Evolutionary conservation across 2,113 vertebrate species (phyloP), one percentile per base, ranked within the genome.

Genomic region (Platichthys stellatus): DNA sequence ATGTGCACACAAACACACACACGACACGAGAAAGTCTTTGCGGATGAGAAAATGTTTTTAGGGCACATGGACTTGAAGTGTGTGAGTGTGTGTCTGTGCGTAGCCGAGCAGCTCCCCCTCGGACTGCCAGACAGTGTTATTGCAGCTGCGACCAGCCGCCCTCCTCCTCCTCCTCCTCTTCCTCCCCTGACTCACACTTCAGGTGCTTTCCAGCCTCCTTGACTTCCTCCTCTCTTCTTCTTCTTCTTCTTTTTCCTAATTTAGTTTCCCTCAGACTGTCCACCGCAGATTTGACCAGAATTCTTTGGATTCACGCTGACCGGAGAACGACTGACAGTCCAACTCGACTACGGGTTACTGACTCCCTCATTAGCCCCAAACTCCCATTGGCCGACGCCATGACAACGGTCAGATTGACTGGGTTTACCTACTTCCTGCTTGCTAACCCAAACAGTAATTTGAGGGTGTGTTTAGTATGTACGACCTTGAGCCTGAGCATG

Each of bases 151-250:
- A 35, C 53, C 38, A 49, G 23, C 80, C 68, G 18, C 8, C 43
- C 63, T 26, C 75, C 72, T 75, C 80, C 86, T 78, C 77, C 14
- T 83, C 78, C 24, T 28, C 26, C 26, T 28, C 26, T 24, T 72
- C 76, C 54, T 84, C 71, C 59, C 79, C 85, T 85, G 83, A 91
- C 85, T 90, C 77, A 89, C 81, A 78, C 81, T 81, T 91, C 87
- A 92, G 89, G 87, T 93, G 88, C 89, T 91, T 88, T 92, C 86
- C 86, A 87, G 76, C 49, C 65, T 77, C 31, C 58, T 78, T 23
- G 9, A 72, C 82, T 81, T 87, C 80, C 69, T 72, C 54, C 31
- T 74, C 54, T 72, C 60, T 14, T 62, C 75, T 56, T 9, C 54
- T 78, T 70, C 23, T 31, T 31, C 59, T 57, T 35, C 45, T 24